These are phyloP conservation scores for Naja naja DNA, from an alignment of 2,113 vertebrate genomes.

Conservation along the genomic window DNA sequence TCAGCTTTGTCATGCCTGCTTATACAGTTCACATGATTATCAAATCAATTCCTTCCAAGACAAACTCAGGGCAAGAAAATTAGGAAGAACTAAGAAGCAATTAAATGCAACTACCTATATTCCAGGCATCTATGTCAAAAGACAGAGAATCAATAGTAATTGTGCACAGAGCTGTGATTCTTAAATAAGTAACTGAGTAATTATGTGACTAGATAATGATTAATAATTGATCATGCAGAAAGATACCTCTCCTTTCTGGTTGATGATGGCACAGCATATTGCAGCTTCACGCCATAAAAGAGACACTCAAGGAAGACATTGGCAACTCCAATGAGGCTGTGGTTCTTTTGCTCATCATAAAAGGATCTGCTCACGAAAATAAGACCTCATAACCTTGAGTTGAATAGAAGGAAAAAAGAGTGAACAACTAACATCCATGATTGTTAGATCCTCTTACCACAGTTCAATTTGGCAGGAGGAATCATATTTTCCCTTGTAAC, in stretches of 20 bases:
- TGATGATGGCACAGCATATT: conserved; percentile 93
- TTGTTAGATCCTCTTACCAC: neutral
- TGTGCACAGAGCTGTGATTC: neutral
- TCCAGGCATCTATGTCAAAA: neutral
- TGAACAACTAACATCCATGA: neutral
- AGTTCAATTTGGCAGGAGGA: neutral
- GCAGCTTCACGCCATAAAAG: conserved; percentile 88
- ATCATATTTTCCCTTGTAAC: neutral
- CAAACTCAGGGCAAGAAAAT: neutral
- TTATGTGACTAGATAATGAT: neutral
- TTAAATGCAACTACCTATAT: neutral
- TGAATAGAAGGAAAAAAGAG: neutral
- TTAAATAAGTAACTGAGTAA: neutral
- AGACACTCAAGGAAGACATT: conserved; percentile 94
- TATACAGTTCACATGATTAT: neutral
- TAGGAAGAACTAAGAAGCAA: neutral
- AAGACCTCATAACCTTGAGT: conserved; percentile 81
- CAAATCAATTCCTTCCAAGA: neutral
- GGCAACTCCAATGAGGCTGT: conserved; percentile 93
- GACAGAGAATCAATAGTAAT: neutral
- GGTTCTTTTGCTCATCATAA: conserved; percentile 93
- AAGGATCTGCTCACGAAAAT: conserved; percentile 91
- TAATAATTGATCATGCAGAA: neutral
- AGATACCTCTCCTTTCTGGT: conserved; percentile 95
- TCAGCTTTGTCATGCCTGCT: neutral